Conservation (phyloP, 1,140 invertebrate genomes). For the Megathymus violae region DNA sequence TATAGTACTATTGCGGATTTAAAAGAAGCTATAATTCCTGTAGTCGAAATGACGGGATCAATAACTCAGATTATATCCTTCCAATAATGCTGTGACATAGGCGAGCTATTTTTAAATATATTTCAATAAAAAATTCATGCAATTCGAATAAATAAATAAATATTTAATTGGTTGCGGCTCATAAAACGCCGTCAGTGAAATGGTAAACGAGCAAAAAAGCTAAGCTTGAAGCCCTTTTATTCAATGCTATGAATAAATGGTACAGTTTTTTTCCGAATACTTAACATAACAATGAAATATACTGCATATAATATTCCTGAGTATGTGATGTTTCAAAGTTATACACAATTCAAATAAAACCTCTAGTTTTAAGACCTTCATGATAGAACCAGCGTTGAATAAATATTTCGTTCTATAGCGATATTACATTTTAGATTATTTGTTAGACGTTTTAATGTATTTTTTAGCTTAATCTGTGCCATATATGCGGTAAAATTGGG, state of each 20-base stretch:
- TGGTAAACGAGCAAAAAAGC: conserved; percentile 15
- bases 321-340: background rate
- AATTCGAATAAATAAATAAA: background rate
- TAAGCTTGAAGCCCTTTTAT: background rate
- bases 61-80: conserved; percentile 16
- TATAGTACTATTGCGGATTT: too few relatives aligned
- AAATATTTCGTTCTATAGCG: background rate
- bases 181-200: conserved; percentile 4
- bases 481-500: too few relatives aligned
- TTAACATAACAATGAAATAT: background rate
- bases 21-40: conserved; percentile 4
- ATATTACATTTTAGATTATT: too few relatives aligned
- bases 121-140: background rate
- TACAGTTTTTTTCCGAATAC: background rate
- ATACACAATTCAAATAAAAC: background rate
- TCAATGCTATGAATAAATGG: background rate
- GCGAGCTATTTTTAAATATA: conserved; percentile 1
- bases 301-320: too few relatives aligned
- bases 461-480: too few relatives aligned
- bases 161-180: background rate
- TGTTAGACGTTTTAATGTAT: too few relatives aligned
- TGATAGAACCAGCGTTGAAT: background rate
- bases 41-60: background rate
- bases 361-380: background rate
- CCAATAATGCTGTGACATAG: background rate